Conservation (phyloP, 1,140 invertebrate genomes). For the Pseudobourletiella spinata region DNA sequence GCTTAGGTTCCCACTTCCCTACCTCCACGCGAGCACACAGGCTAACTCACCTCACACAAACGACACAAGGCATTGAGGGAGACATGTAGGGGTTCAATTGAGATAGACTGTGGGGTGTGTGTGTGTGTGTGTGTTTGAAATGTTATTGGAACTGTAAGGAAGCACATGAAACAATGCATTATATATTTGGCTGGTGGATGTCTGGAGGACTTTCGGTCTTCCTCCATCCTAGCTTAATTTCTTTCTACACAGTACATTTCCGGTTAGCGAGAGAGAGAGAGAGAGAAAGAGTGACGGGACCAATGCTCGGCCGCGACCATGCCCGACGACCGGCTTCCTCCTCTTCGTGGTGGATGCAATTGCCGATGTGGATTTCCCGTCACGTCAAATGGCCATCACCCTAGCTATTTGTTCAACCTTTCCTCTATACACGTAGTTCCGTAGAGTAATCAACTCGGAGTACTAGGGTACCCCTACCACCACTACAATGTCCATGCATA, state of each 20-base stretch:
- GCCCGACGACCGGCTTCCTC: not conserved
- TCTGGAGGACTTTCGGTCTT: not conserved
- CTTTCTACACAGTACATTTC: slow-evolving; percentile 10
- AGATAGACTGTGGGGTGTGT: no score
- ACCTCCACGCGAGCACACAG: no score
- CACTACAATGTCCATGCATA: no score
- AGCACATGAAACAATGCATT: not conserved
- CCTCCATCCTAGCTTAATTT: not conserved
- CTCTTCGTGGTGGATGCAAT: not conserved
- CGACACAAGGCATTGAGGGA: no score
- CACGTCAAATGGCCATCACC: slow-evolving; percentile 9
- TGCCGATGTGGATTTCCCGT: not conserved
- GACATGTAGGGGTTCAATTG: no score
- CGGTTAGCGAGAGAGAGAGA: slow-evolving; percentile 1
- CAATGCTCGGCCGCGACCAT: not conserved
- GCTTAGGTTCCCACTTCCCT: no score
- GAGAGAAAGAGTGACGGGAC: not conserved
- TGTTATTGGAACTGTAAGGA: no score
- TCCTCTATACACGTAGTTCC: not conserved
- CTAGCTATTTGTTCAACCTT: not conserved
- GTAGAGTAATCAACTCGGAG: not conserved
- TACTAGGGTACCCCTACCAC: no score
- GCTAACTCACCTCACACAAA: no score
- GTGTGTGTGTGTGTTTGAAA: no score
- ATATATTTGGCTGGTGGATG: not conserved